These are phyloP conservation scores for Mallotus villosus DNA, from an alignment of 2,797 vertebrate genomes.

Conservation along the genomic window DNA sequence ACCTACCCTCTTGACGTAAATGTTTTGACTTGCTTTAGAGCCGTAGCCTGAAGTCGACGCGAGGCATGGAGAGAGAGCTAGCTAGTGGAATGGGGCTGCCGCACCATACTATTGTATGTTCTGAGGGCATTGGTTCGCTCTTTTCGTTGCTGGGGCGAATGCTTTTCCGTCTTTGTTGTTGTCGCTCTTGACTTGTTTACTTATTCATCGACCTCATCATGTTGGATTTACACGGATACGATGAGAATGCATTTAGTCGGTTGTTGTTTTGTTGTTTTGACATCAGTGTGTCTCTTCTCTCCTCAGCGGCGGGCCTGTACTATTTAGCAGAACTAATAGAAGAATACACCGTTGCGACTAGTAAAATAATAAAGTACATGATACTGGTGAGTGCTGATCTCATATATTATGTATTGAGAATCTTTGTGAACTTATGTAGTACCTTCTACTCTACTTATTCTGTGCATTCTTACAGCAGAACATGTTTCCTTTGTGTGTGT, in stretches of 20 bases:
- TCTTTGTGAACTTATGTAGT: not conserved
- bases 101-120: not conserved
- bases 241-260: slow-evolving; percentile 4
- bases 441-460: not conserved
- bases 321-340: slow-evolving; percentile 96
- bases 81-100: too few species aligned
- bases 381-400: slow-evolving; percentile 84
- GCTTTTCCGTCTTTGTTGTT: not conserved
- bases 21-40: slow-evolving; percentile 29
- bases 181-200: not conserved
- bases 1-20: not conserved
- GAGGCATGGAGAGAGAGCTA: too few species aligned
- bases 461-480: not conserved
- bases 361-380: slow-evolving; percentile 97
- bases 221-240: not conserved
- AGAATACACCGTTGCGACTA: slow-evolving; percentile 93
- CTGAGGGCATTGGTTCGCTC: not conserved
- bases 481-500: not conserved
- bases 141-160: not conserved
- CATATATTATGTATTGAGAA: not conserved
- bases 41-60: slow-evolving; percentile 5
- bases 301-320: slow-evolving; percentile 89
- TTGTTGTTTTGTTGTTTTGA: not conserved
- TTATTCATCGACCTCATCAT: not conserved
- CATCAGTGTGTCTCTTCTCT: slow-evolving; percentile 11